Evolutionary conservation across 2,113 vertebrate species (phyloP), one percentile per base, ranked within the genome.

Genomic region (Camelus dromedarius): DNA sequence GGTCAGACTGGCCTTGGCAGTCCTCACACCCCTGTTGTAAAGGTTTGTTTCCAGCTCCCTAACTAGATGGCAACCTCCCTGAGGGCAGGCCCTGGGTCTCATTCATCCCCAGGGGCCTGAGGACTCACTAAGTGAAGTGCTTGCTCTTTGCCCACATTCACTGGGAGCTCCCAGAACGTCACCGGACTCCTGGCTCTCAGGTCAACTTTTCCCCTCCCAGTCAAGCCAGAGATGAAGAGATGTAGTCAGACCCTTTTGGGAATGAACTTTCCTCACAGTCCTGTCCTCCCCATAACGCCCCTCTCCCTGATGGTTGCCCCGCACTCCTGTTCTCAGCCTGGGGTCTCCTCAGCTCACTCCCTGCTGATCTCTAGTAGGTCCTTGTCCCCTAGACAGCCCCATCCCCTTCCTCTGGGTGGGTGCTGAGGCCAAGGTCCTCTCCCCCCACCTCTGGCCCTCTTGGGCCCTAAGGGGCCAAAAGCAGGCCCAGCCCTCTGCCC

Each of bases 361-460:
- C 79, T 62, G 66, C 35, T 87, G 82, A 81, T 81, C 62, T 79
- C 54, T 14, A 46, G 66, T 12, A 67, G 92, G 91, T 81, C 75
- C 79, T 76, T 48, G 35, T 2, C 8, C n/a, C 86, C 52, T 60
- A 22, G 70, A 8, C 0, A 12, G 76, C 54, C 81, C 70, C 28
- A 18, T 10, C 19, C 38, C 11, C 32, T 67, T 69, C 42, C 58
- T 54, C 72, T 2, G 20, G 80, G 38, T 19, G 20, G 85, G 48
- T 13, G 66, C 79, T 60, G 58, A 91, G 85, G 54, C 35, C 32
- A 16, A 16, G 69, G 20, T 88, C 72, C 56, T 66, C 76, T 52
- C 46, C 38, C n/a, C 67, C n/a, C 16, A 14, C 48, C 4, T 15
- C 42, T 14, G 18, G 26, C 52, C 66, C 56, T n/a, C 22, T 54